Evolutionary conservation across 2,888 invertebrate species (phyloP), one percentile per base, ranked within the genome.

Genomic region (Craniophora ligustri): DNA sequence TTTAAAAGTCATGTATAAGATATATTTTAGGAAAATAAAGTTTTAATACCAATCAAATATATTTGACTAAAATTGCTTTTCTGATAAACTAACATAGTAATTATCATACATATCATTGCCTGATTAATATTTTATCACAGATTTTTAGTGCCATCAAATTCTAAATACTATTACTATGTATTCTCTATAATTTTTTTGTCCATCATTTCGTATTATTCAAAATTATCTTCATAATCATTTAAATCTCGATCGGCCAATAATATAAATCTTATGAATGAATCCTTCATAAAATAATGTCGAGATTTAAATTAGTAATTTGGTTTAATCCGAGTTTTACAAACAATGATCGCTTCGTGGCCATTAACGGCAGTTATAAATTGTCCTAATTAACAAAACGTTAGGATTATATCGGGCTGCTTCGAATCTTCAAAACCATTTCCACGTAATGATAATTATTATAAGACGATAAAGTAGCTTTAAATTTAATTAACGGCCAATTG

Each of bases 361-460:
- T 54, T 53, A 54, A 34, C 40, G 28, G 26, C 19, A 31, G 42
- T 55, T 35, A 67, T 40, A 30, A 66, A 68, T 58, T 48, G 50
- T 58, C 34, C 23, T 53, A 53, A 63, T 70, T 67, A 70, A 53
- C 30, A 38, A 62, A 63, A 63, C 26, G 51, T 31, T 41, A 66
- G 39, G 36, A 49, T 66, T 54, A 51, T 68, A 57, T n/a, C 46
- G 8, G 6, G 30, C 47, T 36, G 38, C 39, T 15, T 13, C 10
- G 34, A 54, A 55, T 60, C 64, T 66, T 60, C 34, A 45, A 54
- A 34, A n/a, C n/a, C 47, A n/a, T 36, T 63, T 19, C n/a, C 14
- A 19, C 28, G 7, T 60, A 59, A 60, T 36, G n/a, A 30, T 23
- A 44, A 23, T 41, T n/a, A 45, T 48, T 32, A 32, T 38, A 36